Evolutionary conservation across 2,797 vertebrate genomes (phyloP).

Genomic region (Gallinago solitaria): DNA sequence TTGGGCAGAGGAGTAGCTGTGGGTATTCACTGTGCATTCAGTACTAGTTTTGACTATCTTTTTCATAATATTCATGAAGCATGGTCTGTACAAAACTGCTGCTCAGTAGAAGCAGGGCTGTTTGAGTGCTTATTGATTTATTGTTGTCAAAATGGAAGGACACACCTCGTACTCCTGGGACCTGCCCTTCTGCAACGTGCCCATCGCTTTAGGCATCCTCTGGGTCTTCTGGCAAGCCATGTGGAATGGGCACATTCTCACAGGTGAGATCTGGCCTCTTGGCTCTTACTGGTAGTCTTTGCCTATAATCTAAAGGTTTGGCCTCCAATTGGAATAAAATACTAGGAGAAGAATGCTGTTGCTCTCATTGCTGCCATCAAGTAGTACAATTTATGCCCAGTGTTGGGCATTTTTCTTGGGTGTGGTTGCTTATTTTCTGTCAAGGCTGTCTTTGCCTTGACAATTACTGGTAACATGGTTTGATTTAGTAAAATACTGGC

Average conservation of each 20-base stretch:
- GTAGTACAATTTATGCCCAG: fast-evolving
- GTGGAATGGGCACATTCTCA: not conserved
- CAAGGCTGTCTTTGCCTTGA: not conserved
- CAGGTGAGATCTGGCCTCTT: not conserved
- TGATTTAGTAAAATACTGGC: not conserved
- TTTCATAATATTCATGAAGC: not conserved
- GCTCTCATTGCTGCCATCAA: not conserved
- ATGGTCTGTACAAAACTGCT: not conserved
- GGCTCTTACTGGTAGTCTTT: not conserved
- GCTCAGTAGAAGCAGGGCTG: not conserved
- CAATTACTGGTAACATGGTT: not conserved
- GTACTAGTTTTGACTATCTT: not conserved
- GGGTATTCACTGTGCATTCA: not conserved
- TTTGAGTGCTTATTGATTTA: not conserved
- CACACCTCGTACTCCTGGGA: not conserved
- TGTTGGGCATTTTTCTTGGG: not conserved
- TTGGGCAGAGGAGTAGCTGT: not conserved
- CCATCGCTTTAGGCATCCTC: not conserved
- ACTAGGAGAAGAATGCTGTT: not conserved
- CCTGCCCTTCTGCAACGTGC: not conserved
- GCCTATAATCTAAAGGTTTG: not conserved
- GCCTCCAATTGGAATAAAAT: not conserved
- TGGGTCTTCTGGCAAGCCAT: not conserved
- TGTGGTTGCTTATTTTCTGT: not conserved
- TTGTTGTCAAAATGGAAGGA: not conserved